phyloP scores from a whole-genome alignment of 1,140 invertebrate species.

The Uloborus diversus region DNA sequence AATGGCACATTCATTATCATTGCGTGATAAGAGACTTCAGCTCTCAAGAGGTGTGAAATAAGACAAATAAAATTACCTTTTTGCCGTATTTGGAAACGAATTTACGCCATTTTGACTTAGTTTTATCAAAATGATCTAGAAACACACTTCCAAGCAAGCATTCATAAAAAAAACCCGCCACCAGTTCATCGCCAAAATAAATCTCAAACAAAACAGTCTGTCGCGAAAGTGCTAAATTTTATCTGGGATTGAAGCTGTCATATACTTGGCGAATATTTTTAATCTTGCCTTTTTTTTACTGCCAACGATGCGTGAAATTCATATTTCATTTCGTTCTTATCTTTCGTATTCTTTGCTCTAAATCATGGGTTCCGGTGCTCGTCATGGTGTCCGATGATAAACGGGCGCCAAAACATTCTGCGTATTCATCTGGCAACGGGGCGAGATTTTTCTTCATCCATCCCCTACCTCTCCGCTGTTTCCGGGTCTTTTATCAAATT shows the following conservation, averaged over 20 bases:
- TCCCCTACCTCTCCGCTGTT: neutral
- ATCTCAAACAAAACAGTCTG: neutral
- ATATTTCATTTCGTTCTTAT: conserved; percentile 47
- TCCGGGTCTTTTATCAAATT: conserved; percentile 40
- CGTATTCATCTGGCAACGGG: conserved; percentile 33
- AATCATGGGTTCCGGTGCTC: conserved; percentile 50
- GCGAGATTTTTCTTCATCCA: conserved; percentile 41
- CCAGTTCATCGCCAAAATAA: neutral
- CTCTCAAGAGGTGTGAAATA: too few relatives aligned
- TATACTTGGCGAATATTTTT: conserved; percentile 28
- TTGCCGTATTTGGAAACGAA: too few relatives aligned
- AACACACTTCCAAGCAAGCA: neutral
- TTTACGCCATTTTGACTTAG: neutral
- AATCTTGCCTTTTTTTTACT: conserved; percentile 20
- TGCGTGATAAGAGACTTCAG: too few relatives aligned
- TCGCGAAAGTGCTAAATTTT: conserved; percentile 36
- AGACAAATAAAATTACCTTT: too few relatives aligned
- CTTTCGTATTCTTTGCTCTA: conserved; percentile 44
- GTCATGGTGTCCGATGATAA: conserved; percentile 13
- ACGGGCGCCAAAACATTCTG: conserved; percentile 18
- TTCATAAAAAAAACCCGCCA: neutral
- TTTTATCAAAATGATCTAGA: neutral
- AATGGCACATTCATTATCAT: too few relatives aligned
- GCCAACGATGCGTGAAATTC: conserved; percentile 33
- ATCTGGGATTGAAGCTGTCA: conserved; percentile 28